A percentile compares a stretch with the other conserved stretches of the same genome.
Evolutionary conservation across 2,797 vertebrate genomes (phyloP).

Genomic region (Schizopygopsis pylzovi): DNA sequence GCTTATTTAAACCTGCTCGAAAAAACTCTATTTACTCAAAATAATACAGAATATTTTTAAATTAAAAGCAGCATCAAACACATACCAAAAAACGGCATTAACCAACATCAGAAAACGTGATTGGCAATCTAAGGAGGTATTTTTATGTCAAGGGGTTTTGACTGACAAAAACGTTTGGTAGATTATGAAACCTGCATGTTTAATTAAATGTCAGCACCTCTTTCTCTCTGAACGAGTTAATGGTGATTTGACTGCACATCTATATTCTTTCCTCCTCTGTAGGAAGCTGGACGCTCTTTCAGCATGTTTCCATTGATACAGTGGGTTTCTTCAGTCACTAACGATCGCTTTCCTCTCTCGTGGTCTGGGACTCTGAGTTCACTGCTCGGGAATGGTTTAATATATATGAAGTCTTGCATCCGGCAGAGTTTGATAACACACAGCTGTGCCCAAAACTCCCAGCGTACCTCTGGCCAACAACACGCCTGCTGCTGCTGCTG

Average conservation of each 20-base stretch:
- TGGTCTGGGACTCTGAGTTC: constrained; percentile 2
- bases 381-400: constrained; percentile 11
- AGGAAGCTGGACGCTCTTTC: constrained; percentile 39
- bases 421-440: constrained; percentile 27
- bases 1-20: too few species aligned
- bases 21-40: too few species aligned
- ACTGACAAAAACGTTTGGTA: neutral
- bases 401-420: constrained; percentile 13
- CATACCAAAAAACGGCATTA: too few species aligned
- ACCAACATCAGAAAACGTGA: too few species aligned
- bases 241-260: constrained; percentile 23
- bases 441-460: constrained; percentile 6
- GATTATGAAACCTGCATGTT: neutral
- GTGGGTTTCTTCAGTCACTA: constrained; percentile 30
- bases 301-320: constrained; percentile 20
- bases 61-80: neutral
- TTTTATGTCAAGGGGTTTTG: neutral
- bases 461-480: neutral
- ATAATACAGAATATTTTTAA: neutral
- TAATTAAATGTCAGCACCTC: neutral
- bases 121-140: too few species aligned
- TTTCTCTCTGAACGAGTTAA: constrained; percentile 30
- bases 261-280: neutral
- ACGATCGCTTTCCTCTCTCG: constrained; percentile 24
- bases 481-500: neutral